Evolutionary conservation across 2,113 vertebrate species (phyloP), one percentile per base, ranked within the genome.

Genomic region (Cinclus cinclus): DNA sequence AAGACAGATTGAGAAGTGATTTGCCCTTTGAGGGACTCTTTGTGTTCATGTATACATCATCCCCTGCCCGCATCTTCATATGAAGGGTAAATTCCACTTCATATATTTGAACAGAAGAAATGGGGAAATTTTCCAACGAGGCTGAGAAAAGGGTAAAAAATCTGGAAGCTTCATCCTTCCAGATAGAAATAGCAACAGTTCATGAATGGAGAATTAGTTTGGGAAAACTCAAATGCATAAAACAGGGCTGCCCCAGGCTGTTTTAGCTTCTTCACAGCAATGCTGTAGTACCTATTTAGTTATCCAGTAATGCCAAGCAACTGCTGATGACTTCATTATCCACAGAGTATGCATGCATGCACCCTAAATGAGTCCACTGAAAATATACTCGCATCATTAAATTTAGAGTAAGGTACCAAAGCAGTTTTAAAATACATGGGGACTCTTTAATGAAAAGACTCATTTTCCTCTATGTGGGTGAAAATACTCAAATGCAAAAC

Each of bases 171-270:
- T 82, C 44, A 92, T 70, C 62, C 23, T 92, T 93, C 53, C 53
- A 82, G 83, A 93, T 78, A 93, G 64, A 89, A 95, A 87, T 46
- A 90, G 37, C 37, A 92, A 82, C 46, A 41, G 65, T 93, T 92
- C 56, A 92, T 97, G 95, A 94, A 95, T 93, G 83, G 64, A 90
- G 80, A 94, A 96, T 92, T 94, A 92, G 92, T 93, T 75, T 19
- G 42, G 83, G 90, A 92, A 94, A 96, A 96, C 86, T 91, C 88
- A 87, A 65, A 89, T 87, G 94, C 88, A 97, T 96, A 91, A 95
- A 96, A 53, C 82, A 95, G 46, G 86, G 37, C 33, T 87, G 96
- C 96, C 95, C 13, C 73, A 90, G 94, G 94, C 95, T 87, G 58
- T 93, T 95, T 90, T 62, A 94, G 67, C 91, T 90, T 95, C 94